These are phyloP conservation scores for Varanus salvator DNA, from an alignment of 2,113 vertebrate species.

Conservation along the genomic window DNA sequence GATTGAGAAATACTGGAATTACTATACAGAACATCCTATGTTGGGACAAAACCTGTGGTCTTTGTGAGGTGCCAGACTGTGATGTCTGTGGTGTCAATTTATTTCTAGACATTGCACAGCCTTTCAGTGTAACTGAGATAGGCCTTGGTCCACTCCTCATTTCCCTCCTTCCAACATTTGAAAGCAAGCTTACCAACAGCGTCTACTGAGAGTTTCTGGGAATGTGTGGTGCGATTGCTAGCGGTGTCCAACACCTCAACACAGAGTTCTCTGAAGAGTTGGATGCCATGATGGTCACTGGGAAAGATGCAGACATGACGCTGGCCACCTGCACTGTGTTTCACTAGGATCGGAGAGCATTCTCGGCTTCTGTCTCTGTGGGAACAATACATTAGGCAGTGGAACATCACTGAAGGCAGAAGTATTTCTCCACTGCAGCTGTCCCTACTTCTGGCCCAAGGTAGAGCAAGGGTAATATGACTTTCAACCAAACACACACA, in stretches of 20 bases:
- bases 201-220: constrained; percentile 13
- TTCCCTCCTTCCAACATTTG: neutral
- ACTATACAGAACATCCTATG: neutral
- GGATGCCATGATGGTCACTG: constrained; percentile 60
- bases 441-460: neutral
- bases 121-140: neutral
- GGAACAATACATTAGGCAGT: neutral
- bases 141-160: neutral
- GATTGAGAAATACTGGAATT: neutral
- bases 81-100: neutral
- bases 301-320: constrained; percentile 86
- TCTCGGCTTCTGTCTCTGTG: constrained; percentile 69
- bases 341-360: constrained; percentile 76
- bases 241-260: neutral
- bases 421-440: neutral
- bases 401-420: neutral
- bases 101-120: neutral
- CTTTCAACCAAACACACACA: neutral
- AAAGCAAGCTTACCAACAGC: constrained; percentile 25
- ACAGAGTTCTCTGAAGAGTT: constrained; percentile 5
- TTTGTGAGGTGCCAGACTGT: neutral
- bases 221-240: neutral
- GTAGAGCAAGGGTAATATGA: no score
- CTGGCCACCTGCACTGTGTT: constrained; percentile 22
- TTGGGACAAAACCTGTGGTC: neutral